A percentile compares a stretch with the other conserved stretches of the same genome.
phyloP scores from a whole-genome alignment of 2,113 vertebrate genomes.

The Beaufortia kweichowensis region DNA sequence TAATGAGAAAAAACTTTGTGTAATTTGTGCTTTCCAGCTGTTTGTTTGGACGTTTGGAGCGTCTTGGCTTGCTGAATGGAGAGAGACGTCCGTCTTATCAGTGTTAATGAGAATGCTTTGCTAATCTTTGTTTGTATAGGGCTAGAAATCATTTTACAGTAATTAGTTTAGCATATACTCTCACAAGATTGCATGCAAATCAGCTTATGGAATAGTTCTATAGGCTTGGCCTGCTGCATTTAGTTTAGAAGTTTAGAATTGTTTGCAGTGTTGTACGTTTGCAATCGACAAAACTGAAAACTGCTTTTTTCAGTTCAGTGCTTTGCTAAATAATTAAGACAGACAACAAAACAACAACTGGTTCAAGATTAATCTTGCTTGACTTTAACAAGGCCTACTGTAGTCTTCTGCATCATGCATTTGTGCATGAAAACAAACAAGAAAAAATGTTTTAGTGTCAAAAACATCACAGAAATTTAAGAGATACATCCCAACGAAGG shows the following conservation, averaged over 20 bases:
- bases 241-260: neutral
- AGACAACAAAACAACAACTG: too few species aligned
- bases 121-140: constrained; percentile 37
- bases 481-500: neutral
- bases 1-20: constrained; percentile 14
- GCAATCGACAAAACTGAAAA: neutral
- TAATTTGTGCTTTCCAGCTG: constrained; percentile 18
- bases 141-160: neutral
- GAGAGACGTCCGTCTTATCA: neutral
- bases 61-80: constrained; percentile 14
- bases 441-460: too few species aligned
- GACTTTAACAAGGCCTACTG: too few species aligned
- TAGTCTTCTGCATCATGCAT: too few species aligned
- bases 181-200: constrained; percentile 22
- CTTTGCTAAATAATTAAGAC: too few species aligned
- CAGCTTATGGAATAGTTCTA: neutral
- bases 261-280: neutral
- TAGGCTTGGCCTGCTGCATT: neutral
- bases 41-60: neutral
- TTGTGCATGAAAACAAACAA: too few species aligned
- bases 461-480: too few species aligned
- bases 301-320: too few species aligned
- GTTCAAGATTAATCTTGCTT: too few species aligned
- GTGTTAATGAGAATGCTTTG: constrained; percentile 22
- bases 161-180: constrained; percentile 11